These are phyloP conservation scores for Rhombomys opimus DNA, from an alignment of 2,113 vertebrate species.

Conservation along the genomic window DNA sequence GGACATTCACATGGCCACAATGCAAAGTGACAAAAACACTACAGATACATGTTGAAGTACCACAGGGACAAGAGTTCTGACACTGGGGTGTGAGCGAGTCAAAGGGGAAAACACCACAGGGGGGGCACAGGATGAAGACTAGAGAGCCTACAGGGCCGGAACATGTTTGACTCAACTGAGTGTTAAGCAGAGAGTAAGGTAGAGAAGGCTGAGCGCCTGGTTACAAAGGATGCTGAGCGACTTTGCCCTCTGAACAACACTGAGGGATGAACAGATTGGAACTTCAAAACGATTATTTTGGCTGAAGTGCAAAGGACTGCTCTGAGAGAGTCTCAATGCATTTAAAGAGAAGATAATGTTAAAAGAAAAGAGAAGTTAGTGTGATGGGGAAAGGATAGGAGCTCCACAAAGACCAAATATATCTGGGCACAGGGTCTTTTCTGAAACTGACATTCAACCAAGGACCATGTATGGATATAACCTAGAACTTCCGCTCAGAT, in stretches of 20 bases:
- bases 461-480: too few relatives aligned
- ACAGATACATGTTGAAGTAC: background rate
- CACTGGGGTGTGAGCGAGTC: background rate
- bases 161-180: background rate
- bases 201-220: background rate
- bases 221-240: background rate
- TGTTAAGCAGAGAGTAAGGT: background rate
- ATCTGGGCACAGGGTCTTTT: too few relatives aligned
- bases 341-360: conserved; percentile 26
- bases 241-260: background rate
- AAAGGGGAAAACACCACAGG: background rate
- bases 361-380: background rate
- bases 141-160: background rate
- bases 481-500: too few relatives aligned
- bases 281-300: background rate
- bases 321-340: background rate
- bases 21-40: background rate
- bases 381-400: too few relatives aligned
- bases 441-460: too few relatives aligned
- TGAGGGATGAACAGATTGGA: background rate
- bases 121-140: background rate
- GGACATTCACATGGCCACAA: rapidly evolving
- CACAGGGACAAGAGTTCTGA: background rate
- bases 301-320: background rate
- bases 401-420: too few relatives aligned